Conservation (phyloP, 2,113 vertebrate species). For the Hydrochoerus hydrochaeris region DNA sequence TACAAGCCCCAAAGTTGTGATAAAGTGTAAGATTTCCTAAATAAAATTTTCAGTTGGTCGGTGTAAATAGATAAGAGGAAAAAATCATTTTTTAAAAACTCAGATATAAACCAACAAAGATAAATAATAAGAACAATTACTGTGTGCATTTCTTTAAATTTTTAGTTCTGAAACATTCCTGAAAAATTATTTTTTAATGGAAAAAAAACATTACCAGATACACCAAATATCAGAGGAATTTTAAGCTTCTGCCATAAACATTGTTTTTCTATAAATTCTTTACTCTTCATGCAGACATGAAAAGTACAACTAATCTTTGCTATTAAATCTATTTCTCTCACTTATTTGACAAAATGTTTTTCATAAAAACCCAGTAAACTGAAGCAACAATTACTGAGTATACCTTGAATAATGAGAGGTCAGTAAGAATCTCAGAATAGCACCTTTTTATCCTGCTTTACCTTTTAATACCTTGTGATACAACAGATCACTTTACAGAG, state of each 20-base stretch:
- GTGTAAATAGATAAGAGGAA: not conserved
- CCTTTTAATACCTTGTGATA: not conserved
- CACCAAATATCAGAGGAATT: not conserved
- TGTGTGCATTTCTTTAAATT: not conserved
- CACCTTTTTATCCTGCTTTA: not conserved
- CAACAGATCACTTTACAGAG: not conserved
- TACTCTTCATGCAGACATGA: not conserved
- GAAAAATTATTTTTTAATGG: constrained; percentile 29
- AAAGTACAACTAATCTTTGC: not conserved
- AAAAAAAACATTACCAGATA: constrained; percentile 27
- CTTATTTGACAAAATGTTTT: constrained; percentile 8
- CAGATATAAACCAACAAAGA: not conserved
- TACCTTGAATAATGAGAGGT: not conserved
- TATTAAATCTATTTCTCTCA: constrained; percentile 32
- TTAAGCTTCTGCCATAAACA: not conserved
- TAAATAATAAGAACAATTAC: constrained; percentile 3
- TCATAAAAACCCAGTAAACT: not conserved
- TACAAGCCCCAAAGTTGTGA: not conserved
- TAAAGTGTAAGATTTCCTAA: not conserved
- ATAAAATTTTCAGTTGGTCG: not conserved
- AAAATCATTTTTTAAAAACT: not conserved
- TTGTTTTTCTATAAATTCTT: not conserved
- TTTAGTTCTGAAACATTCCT: constrained; percentile 8
- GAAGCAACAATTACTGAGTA: not conserved
- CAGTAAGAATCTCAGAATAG: not conserved